Evolutionary conservation across 2,113 vertebrate genomes (phyloP).

Genomic region (Colius striatus): DNA sequence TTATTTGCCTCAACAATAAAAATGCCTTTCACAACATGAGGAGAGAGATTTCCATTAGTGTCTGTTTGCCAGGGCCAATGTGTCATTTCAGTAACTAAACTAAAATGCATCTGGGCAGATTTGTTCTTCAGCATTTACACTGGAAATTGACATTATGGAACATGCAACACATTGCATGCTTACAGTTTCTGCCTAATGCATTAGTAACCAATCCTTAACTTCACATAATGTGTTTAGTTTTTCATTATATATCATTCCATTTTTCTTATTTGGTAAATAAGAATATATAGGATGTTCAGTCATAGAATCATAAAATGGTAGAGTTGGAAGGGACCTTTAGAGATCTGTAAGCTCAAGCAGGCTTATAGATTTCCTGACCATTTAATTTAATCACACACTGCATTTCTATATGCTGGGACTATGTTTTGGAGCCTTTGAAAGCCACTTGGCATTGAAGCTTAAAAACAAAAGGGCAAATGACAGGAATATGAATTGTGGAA

Average conservation of each 20-base stretch:
- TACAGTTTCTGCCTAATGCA: not conserved
- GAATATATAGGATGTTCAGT: not conserved
- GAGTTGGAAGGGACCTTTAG: too few relatives aligned
- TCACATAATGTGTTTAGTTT: not conserved
- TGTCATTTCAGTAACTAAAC: not conserved
- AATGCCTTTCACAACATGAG: not conserved
- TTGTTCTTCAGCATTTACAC: not conserved
- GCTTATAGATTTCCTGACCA: not conserved
- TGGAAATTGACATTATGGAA: not conserved
- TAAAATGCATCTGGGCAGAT: not conserved
- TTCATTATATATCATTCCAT: not conserved
- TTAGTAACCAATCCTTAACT: not conserved
- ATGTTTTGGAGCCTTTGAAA: not conserved
- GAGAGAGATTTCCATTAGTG: not conserved
- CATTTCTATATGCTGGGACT: not conserved
- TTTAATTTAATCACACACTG: not conserved
- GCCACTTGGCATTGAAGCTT: not conserved
- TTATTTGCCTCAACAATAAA: not conserved
- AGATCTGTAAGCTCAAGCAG: too few relatives aligned
- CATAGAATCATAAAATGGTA: too few relatives aligned
- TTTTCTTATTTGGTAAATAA: not conserved
- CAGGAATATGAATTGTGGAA: not conserved
- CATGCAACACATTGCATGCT: rapidly evolving
- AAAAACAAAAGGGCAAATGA: not conserved
- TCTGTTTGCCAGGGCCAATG: not conserved